Evolutionary conservation across 2,797 vertebrate species (phyloP).

Genomic region (Hydrophis major): DNA sequence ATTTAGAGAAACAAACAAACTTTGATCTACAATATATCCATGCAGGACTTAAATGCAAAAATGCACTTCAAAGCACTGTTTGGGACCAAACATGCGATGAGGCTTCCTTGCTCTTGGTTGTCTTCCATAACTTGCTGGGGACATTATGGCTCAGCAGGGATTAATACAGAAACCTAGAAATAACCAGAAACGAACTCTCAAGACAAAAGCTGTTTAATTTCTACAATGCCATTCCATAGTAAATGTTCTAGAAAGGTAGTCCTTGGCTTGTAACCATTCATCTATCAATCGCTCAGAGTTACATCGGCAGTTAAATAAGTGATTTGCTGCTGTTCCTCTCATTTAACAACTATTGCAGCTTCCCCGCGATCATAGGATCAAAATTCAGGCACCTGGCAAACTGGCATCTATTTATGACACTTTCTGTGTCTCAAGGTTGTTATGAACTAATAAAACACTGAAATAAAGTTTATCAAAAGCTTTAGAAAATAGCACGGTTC

Average conservation of each 20-base stretch:
- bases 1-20: not conserved
- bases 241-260: not conserved
- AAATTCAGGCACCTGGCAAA: not conserved
- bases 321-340: not conserved
- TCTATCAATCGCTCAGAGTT: not conserved
- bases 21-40: not conserved
- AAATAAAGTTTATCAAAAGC: no score
- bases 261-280: not conserved
- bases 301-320: not conserved
- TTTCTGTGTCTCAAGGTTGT: not conserved
- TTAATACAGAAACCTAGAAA: not conserved
- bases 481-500: no score
- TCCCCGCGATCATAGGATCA: fast-evolving
- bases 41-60: not conserved
- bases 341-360: not conserved
- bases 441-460: no score
- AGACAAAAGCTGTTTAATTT: not conserved
- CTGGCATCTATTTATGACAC: not conserved
- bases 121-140: not conserved
- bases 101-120: not conserved
- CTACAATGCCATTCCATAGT: not conserved
- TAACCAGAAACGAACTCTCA: not conserved
- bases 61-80: not conserved
- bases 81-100: not conserved
- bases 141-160: not conserved